Percentiles rank a stretch among this genome's conserved stretches.
Conservation (phyloP, 2,888 invertebrate genomes). For the Stegana nigrithorax region DNA sequence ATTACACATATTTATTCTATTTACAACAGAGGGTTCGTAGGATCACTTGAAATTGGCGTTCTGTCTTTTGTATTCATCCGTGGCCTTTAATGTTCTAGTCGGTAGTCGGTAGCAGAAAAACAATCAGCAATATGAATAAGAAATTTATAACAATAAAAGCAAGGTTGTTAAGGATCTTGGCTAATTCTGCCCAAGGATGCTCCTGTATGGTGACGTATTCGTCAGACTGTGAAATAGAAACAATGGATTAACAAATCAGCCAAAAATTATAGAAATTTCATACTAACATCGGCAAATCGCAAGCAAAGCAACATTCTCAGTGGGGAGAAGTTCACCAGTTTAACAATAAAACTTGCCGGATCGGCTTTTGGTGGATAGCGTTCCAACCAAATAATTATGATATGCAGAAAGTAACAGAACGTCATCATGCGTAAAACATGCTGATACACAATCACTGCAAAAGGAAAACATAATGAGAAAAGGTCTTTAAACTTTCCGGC, state of each 20-base stretch:
- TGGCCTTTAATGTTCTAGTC: conserved; percentile 12
- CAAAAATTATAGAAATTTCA: not conserved
- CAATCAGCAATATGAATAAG: conserved; percentile 40
- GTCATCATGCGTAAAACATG: conserved; percentile 49
- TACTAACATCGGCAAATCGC: conserved; percentile 56
- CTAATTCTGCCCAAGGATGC: conserved; percentile 61
- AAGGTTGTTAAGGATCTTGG: conserved; percentile 55
- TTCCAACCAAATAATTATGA: conserved; percentile 60
- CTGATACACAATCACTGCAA: conserved; percentile 61
- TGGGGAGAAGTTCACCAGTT: conserved; percentile 47
- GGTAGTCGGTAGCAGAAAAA: conserved; percentile 28
- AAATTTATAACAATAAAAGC: conserved; percentile 48
- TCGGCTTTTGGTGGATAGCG: conserved; percentile 57
- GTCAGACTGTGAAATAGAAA: conserved; percentile 40
- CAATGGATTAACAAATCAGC: not conserved
- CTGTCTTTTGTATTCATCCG: conserved; percentile 10
- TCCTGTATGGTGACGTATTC: conserved; percentile 54
- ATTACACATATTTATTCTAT: no score
- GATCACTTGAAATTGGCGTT: no score
- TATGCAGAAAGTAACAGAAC: conserved; percentile 59
- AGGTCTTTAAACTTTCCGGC: not conserved
- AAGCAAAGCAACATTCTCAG: conserved; percentile 55
- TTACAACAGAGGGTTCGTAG: no score
- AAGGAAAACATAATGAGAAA: no score
- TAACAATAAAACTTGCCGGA: conserved; percentile 43